A percentile compares a stretch with the other conserved stretches of the same genome.
phyloP scores from a whole-genome alignment of 2,797 vertebrate genomes.

The Nannoperca obscura region DNA sequence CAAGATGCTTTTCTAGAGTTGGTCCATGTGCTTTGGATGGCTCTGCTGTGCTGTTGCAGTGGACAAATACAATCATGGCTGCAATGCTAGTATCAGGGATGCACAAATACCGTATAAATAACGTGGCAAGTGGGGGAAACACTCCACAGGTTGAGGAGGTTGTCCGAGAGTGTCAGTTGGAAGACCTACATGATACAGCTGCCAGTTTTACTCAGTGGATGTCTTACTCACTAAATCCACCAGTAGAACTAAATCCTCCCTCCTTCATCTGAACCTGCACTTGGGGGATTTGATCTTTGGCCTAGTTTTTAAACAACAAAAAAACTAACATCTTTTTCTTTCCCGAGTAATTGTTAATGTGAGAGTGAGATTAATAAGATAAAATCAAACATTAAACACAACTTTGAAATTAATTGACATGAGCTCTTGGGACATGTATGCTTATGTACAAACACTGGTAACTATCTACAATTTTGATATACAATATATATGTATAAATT shows the following conservation, averaged over 20 bases:
- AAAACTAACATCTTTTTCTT: background rate
- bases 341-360: background rate
- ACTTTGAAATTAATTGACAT: background rate
- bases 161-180: background rate
- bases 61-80: background rate
- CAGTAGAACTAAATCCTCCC: too few species aligned
- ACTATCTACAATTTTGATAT: background rate
- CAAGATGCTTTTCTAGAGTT: background rate
- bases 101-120: background rate
- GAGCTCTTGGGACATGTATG: background rate
- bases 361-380: background rate
- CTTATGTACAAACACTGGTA: background rate
- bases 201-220: background rate
- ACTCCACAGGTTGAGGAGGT: background rate
- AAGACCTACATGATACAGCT: background rate
- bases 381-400: background rate
- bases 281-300: too few species aligned
- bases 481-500: background rate
- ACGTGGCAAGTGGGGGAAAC: background rate
- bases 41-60: background rate
- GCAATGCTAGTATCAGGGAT: background rate
- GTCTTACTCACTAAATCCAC: background rate
- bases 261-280: background rate
- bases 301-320: background rate
- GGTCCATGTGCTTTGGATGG: background rate